Base-by-base conservation (phyloP, 1,140 invertebrate species). In the Sarcophaga bullata region DNA sequence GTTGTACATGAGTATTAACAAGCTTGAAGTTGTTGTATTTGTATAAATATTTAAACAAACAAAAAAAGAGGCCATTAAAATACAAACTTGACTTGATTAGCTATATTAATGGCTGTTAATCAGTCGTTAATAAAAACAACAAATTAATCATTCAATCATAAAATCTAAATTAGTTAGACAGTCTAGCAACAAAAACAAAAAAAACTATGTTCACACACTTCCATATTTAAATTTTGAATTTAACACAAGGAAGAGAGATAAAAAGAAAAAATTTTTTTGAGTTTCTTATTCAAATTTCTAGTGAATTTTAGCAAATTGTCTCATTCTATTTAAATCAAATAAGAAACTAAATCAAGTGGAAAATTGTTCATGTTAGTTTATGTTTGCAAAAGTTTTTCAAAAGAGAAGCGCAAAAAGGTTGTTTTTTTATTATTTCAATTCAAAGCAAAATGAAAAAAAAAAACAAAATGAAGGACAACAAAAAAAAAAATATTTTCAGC, bases 71-170 rank as follows among this genome's bases (percentile, higher is more conserved):
- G 25, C 4, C 25, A 37, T 37, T 37, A 58, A 58, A 58, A 58
- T 0, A 15, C 15, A 58, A 58, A 58, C 54, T 58, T 68, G 17
- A 68, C 62, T 68, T 68, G 62, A 68, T 68, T 68, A 68, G 62
- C 62, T 9, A 68, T 68, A 19, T 68, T 19, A 68, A 8, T 9
- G 17, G 62, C 62, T 68, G 62, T 68, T 68, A 68, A 68, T 68
- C 62, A 68, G 62, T 68, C 19, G 62, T 68, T 68, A 68, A 68
- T 68, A 68, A 68, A 58, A 68, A 19, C 25, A 15, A 62, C 47
- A 78, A 50, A 78, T 78, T 78, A 78, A 78, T 78, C 75, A 78
- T 19, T 50, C 19, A 78, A 78, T 78, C 75, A 78, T 52, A 50
- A 78, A 78, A 78, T 47, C 15, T 76, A 49, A 76, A 49, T 17